Evolutionary conservation across 1,140 invertebrate species (phyloP).

Genomic region (Oncopodura yosiiana): DNA sequence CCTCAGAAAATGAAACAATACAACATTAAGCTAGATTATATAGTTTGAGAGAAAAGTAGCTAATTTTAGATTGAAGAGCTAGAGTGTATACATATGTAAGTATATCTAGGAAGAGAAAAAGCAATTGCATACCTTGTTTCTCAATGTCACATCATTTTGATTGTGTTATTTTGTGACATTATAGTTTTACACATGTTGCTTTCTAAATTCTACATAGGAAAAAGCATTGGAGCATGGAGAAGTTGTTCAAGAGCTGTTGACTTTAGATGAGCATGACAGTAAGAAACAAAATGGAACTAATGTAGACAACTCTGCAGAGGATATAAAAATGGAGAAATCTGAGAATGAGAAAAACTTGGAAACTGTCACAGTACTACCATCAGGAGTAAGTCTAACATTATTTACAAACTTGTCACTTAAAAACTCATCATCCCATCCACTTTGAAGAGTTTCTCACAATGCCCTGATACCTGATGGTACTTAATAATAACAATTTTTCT

Average conservation of each 20-base stretch:
- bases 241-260: constrained; percentile 14
- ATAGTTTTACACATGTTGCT: too few relatives aligned
- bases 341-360: constrained; percentile 1
- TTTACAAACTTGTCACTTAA: too few relatives aligned
- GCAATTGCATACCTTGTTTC: background rate
- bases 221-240: constrained; percentile 17
- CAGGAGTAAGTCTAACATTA: too few relatives aligned
- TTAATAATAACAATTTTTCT: background rate
- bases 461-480: background rate
- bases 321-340: background rate
- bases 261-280: background rate
- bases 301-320: background rate
- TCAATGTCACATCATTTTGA: background rate
- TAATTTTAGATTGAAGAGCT: too few relatives aligned
- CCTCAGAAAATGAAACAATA: too few relatives aligned
- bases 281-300: constrained; percentile 4
- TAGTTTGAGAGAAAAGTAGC: too few relatives aligned
- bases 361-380: constrained; percentile 15
- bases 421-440: too few relatives aligned
- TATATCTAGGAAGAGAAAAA: background rate
- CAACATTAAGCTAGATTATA: too few relatives aligned
- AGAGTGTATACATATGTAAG: background rate
- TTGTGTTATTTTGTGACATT: too few relatives aligned
- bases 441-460: too few relatives aligned
- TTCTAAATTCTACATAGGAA: constrained; percentile 18